Evolutionary conservation across 2,113 vertebrate genomes (phyloP).

Genomic region (Pardalotus punctatus): DNA sequence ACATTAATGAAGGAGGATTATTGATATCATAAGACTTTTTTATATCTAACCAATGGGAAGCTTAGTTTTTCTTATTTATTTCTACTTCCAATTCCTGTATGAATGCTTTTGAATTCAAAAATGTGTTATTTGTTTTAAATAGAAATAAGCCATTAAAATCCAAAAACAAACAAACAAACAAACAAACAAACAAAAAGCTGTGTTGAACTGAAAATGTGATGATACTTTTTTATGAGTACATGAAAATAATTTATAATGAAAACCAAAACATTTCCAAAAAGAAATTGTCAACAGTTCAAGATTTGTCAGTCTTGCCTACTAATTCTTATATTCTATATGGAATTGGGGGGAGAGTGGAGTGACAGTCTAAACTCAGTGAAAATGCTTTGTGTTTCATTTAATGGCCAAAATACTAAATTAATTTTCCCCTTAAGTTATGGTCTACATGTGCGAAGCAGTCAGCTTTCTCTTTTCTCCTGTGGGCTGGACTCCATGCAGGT

Average conservation of each 20-base stretch:
- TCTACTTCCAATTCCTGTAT: neutral
- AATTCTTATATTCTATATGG: neutral
- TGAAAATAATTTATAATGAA: neutral
- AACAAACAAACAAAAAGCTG: neutral
- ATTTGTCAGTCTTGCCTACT: neutral
- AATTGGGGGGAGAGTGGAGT: rapidly evolving
- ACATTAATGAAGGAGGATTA: neutral
- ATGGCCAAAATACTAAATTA: neutral
- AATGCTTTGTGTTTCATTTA: neutral
- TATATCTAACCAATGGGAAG: neutral
- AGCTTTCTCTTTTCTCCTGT: neutral
- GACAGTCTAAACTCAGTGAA: neutral
- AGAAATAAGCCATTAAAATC: neutral
- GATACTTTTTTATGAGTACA: neutral
- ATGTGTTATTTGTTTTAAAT: neutral
- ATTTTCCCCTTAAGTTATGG: neutral
- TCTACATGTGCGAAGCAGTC: neutral
- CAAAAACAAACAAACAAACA: neutral
- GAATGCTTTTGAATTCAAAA: neutral
- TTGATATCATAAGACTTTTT: neutral
- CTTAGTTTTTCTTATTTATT: neutral
- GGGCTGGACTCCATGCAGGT: neutral
- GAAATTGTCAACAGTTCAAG: neutral
- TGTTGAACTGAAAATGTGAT: neutral
- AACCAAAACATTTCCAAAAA: neutral